phyloP scores from a whole-genome alignment of 2,113 vertebrate species.

The Etheostoma spectabile region DNA sequence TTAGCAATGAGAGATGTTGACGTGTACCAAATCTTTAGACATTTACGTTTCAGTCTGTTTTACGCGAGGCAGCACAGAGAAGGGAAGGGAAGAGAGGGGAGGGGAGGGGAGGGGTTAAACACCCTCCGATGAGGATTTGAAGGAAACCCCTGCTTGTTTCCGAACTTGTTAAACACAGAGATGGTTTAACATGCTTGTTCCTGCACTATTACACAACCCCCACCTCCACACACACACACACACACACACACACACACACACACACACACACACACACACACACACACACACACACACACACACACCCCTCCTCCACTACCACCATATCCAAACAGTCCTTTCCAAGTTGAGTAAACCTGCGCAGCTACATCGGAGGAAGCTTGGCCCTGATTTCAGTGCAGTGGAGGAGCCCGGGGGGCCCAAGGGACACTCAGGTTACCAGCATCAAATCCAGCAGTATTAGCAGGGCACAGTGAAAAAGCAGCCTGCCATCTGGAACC shows the following conservation, averaged over 20 bases:
- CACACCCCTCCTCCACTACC: conserved; percentile 59
- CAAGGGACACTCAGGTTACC: conserved; percentile 88
- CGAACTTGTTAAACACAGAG: conserved; percentile 82
- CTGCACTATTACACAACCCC: conserved; percentile 64
- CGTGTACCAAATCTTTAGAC: background rate
- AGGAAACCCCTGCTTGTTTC: conserved; percentile 73
- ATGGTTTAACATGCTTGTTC: conserved; percentile 82
- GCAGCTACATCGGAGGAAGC: conserved; percentile 76
- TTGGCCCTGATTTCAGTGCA: conserved; percentile 82
- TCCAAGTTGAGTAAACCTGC: conserved; percentile 73
- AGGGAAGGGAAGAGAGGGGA: no score
- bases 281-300: conserved; percentile 39
- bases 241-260: conserved; percentile 33
- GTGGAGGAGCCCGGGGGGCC: conserved; percentile 82
- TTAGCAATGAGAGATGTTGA: conserved; percentile 19
- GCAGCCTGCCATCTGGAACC: conserved; percentile 88
- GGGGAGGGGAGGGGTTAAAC: conserved; percentile 16
- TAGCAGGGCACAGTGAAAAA: conserved; percentile 85
- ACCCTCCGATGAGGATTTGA: conserved; percentile 55
- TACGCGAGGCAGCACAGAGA: background rate
- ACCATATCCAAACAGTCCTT: conserved; percentile 58
- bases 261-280: conserved; percentile 33
- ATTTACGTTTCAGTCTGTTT: conserved; percentile 34
- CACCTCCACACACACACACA: conserved; percentile 35
- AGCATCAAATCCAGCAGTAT: conserved; percentile 81